phyloP scores from a whole-genome alignment of 2,888 invertebrate genomes.

The Caenorhabditis panamensis region DNA sequence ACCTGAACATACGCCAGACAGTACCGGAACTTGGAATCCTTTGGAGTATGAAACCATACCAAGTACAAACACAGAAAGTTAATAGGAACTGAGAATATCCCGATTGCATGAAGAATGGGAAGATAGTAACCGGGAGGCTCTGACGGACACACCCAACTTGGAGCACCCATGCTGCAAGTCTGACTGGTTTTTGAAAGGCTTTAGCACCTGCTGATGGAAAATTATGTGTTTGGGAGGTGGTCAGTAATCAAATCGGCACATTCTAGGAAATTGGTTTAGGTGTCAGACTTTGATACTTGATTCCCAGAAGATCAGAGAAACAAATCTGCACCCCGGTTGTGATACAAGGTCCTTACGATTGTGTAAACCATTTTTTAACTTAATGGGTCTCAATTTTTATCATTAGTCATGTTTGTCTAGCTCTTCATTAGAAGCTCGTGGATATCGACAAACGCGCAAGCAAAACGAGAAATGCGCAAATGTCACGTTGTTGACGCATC shows the following conservation, averaged over 20 bases:
- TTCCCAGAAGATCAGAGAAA: neutral
- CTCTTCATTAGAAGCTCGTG: no score
- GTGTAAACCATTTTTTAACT: no score
- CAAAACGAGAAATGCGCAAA: neutral
- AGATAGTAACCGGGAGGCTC: conserved; percentile 32
- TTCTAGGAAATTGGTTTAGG: neutral
- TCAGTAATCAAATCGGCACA: neutral
- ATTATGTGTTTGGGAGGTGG: conserved; percentile 14
- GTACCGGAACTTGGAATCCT: conserved; percentile 37
- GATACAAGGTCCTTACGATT: no score
- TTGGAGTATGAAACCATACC: conserved; percentile 44
- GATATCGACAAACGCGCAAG: neutral
- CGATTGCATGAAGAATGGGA: conserved; percentile 12
- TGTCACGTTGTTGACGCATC: neutral
- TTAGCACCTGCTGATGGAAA: neutral
- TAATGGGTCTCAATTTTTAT: neutral
- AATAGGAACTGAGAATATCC: conserved; percentile 21
- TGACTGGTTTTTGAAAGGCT: neutral
- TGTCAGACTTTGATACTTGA: neutral
- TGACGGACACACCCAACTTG: conserved; percentile 23
- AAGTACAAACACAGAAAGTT: conserved; percentile 30
- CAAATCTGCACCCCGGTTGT: no score
- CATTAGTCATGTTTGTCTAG: no score
- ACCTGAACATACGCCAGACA: conserved; percentile 38
- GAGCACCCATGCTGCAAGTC: conserved; percentile 30